Percentiles rank a stretch among this genome's conserved stretches.
Evolutionary conservation across 2,113 vertebrate species (phyloP).

Genomic region (Mesembrinibis cayennensis): DNA sequence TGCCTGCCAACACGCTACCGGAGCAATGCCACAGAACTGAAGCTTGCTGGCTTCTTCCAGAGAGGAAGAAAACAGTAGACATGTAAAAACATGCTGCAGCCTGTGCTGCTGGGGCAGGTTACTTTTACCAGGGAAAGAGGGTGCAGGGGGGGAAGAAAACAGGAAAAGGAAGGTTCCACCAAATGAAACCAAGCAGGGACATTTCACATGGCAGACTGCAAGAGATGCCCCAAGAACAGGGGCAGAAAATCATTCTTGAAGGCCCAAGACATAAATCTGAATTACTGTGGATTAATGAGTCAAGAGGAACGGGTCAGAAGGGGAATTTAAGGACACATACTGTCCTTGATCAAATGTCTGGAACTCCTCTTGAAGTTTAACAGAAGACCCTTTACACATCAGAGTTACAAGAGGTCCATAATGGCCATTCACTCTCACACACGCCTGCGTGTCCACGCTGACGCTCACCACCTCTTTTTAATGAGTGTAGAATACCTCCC

Average conservation of each 20-base stretch:
- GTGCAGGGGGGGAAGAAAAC: neutral
- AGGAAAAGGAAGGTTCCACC: neutral
- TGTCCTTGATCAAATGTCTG: neutral
- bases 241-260: neutral
- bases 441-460: rapidly evolving
- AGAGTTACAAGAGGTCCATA: neutral
- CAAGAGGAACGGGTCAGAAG: neutral
- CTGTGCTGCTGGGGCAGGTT: neutral
- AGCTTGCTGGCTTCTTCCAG: neutral
- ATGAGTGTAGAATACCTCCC: neutral
- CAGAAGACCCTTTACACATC: neutral
- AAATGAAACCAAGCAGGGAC: neutral
- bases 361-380: neutral
- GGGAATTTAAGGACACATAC: neutral
- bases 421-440: neutral
- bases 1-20: neutral
- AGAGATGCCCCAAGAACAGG: neutral
- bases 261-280: neutral
- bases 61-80: neutral
- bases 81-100: neutral
- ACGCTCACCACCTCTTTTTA: neutral
- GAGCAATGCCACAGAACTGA: slow-evolving; percentile 1
- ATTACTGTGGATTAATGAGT: neutral
- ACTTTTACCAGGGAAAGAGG: neutral
- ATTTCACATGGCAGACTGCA: neutral